Evolutionary conservation across 2,888 invertebrate genomes (phyloP), one percentile per base, ranked within the genome.

Genomic region (Plagiodera versicolora): DNA sequence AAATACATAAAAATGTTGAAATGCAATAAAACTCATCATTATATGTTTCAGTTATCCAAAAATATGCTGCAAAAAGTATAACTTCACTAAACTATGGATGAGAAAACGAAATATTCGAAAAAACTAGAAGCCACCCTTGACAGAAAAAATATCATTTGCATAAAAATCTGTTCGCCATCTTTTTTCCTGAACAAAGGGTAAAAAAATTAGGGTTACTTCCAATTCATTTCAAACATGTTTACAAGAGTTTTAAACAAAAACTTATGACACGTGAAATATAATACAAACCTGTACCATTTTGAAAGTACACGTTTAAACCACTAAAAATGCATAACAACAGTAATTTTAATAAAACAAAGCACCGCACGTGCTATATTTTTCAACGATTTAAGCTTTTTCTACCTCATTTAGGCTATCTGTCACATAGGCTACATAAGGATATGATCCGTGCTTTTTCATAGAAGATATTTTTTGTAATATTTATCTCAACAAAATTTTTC

Each of bases 121-220:
- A n/a, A n/a, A n/a, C n/a, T n/a, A n/a, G n/a, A n/a, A n/a, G n/a
- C n/a, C n/a, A 24, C 6, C 4, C 6, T 24, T 24, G 24, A 24
- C 24, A 5, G 24, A 24, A 5, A 5, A 66, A 63, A 64, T 63
- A 70, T 71, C 69, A 72, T 71, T 73, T 72, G 70, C 70, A 74
- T 72, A 75, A 75, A 77, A 75, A 77, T 75, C 69, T 69, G 70
- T 71, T 69, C 77, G 77, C 77, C 77, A 77, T 77, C 74, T 77
- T 77, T 75, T 68, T 72, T 71, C 70, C 69, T 60, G 58, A 65
- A 68, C 64, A 63, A 54, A 68, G 67, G 69, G 69, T 68, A 67
- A 70, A 74, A 75, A 75, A 74, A 74, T 67, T 52, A 64, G 67
- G 74, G 72, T 68, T 71, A 69, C 70, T 72, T 72, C 73, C 72